These are phyloP conservation scores for Crossocerus cetratus DNA, from an alignment of 2,888 invertebrate species.

Conservation along the genomic window DNA sequence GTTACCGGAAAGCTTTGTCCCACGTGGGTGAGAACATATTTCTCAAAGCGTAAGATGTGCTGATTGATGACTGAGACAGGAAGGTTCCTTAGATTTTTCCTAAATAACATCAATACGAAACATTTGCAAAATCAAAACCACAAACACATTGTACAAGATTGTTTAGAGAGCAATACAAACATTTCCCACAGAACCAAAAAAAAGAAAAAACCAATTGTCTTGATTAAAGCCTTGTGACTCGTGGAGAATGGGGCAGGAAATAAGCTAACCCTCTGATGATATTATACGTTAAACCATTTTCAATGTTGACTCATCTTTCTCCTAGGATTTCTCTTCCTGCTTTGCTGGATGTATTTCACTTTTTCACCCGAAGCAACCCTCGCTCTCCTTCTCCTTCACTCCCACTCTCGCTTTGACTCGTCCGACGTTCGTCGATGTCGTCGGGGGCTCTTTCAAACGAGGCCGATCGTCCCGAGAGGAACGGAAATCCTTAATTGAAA, in stretches of 20 bases:
- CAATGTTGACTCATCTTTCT: constrained; percentile 7
- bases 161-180: no score
- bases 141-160: no score
- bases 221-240: no score
- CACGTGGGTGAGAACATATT: not conserved
- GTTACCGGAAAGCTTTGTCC: constrained; percentile 15
- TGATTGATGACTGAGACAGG: no score
- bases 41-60: no score
- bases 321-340: constrained; percentile 26
- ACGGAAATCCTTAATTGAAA: constrained; percentile 72
- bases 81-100: no score
- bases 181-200: no score
- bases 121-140: no score
- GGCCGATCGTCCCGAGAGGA: constrained; percentile 65
- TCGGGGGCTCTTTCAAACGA: constrained; percentile 19
- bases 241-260: not conserved
- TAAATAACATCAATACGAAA: no score
- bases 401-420: constrained; percentile 5
- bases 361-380: not conserved
- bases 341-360: no score
- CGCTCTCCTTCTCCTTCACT: constrained; percentile 17
- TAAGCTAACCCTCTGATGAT: constrained; percentile 15
- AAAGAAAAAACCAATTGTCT: no score
- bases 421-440: not conserved
- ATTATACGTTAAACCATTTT: constrained; percentile 17